A percentile compares a stretch with the other conserved stretches of the same genome.
These are phyloP conservation scores for Galaxias olidus DNA, from an alignment of 2,797 vertebrate species.

Conservation along the genomic window DNA sequence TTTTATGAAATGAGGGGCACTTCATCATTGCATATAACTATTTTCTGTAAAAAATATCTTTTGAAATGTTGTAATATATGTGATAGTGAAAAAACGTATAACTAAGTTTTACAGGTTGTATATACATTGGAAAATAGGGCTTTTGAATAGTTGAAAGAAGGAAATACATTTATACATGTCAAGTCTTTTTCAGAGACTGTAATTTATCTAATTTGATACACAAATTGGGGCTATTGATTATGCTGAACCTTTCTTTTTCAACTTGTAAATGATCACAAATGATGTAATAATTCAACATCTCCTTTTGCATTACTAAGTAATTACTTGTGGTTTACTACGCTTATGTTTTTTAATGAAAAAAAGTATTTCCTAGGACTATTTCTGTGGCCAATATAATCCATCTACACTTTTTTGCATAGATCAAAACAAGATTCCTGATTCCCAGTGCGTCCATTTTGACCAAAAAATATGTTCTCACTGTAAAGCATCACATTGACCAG, in stretches of 20 bases:
- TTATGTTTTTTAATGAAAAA: slow-evolving; percentile 46
- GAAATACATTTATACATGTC: slow-evolving; percentile 79
- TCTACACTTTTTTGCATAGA: too few species aligned
- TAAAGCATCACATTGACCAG: slow-evolving; percentile 45
- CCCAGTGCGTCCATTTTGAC: slow-evolving; percentile 53
- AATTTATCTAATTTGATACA: slow-evolving; percentile 80
- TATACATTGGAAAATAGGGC: slow-evolving; percentile 85
- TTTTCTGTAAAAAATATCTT: slow-evolving; percentile 87
- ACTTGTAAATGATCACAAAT: slow-evolving; percentile 63
- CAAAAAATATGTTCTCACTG: slow-evolving; percentile 26
- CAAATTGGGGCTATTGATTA: slow-evolving; percentile 71
- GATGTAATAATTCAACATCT: slow-evolving; percentile 49
- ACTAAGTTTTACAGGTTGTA: slow-evolving; percentile 89
- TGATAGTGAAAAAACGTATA: slow-evolving; percentile 86
- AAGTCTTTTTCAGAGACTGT: slow-evolving; percentile 82
- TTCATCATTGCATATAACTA: slow-evolving; percentile 86
- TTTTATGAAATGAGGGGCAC: slow-evolving; percentile 79
- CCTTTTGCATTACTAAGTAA: slow-evolving; percentile 47
- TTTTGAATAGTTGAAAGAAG: slow-evolving; percentile 82
- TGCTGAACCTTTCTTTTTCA: slow-evolving; percentile 43
- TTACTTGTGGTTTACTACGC: slow-evolving; percentile 51
- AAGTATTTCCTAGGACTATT: slow-evolving; percentile 61
- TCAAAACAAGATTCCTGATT: slow-evolving; percentile 60
- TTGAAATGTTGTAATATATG: slow-evolving; percentile 88
- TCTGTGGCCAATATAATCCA: slow-evolving; percentile 67